Base-by-base conservation (phyloP, 2,888 invertebrate genomes). In the Empis livida region DNA sequence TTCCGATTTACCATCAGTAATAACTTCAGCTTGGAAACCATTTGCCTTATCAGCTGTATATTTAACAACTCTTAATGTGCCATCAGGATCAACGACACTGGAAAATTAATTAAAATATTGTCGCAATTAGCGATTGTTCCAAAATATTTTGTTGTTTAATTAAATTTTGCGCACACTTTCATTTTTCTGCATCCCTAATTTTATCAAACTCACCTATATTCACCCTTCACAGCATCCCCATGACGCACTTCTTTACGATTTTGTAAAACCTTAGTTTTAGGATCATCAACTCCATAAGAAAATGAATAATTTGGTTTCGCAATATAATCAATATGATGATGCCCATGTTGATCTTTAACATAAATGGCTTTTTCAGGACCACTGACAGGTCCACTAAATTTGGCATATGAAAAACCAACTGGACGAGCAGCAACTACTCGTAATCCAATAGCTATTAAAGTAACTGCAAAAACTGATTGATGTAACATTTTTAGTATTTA, bases 301-400 rank as follows among this genome's bases (percentile, higher is more conserved):
- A 82, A 86, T 38, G 76, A 74, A 60, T 86, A 86, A 63, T 84
- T 82, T 14, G 85, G 84, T 61, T 80, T 79, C 2, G 82, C 84
- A 63, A 81, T 75, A 63, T 79, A 84, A 63, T 84, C 84, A 43
- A 80, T 73, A 61, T 76, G 75, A 60, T 75, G 65, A 53, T 73
- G 73, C 10, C 71, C 72, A 47, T 57, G 52, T 37, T 55, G 58
- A 53, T 64, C 62, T 46, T 60, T 56, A 51, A 65, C 60, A 44
- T 58, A 53, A 43, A 70, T 59, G 58, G 65, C 59, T 44, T 59
- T 61, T 59, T 67, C 70, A n/a, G 69, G 68, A 47, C 84, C 84
- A 58, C 80, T 81, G 23, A 84, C 84, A 16, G 85, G 85, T 10
- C 84, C 84, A 60, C 76, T 77, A 65, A 84, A 84, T 55, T 79